Base-by-base conservation (phyloP, 1,140 invertebrate genomes). In the Euura saliciscinereae region DNA sequence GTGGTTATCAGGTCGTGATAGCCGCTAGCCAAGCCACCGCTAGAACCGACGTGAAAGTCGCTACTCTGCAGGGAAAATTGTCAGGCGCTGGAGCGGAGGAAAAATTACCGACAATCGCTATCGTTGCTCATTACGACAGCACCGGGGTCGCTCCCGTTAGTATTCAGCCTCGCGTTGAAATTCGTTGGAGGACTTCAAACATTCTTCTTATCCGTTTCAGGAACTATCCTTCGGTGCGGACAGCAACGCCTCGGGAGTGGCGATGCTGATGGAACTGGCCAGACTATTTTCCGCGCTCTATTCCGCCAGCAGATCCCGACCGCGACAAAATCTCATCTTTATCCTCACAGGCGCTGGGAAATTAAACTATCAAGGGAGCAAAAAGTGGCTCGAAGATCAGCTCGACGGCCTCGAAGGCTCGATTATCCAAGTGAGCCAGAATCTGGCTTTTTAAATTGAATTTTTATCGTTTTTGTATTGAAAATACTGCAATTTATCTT, bases 331-430 rank as follows among this genome's bases (percentile, higher is more conserved):
- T 82, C 84, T 99, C 8, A 84, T 99, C 8, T 99, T 99, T 84
- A 88, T 99, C 44, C 86, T 98, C 42, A 93, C 97, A 67, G 97
- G 97, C 59, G 96, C 92, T 73, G 98, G 98, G 11, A 97, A 98
- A 87, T 92, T 97, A 28, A 99, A 99, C 88, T 99, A 97, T 82
- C 94, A 97, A 82, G 96, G 97, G 43, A 95, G 95, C 59, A 98
- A 99, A 88, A 97, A 97, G 80, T 99, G 97, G 95, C 89, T 99
- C 7, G 97, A 99, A 85, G 95, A 98, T 85, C 95, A 97, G 81
- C 84, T 96, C 67, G 96, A 98, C 84, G 91, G 91, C 2, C 81
- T 91, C 45, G 93, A 94, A 80, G 90, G 90, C 64, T 91, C 92
- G 43, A 83, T 93, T 59, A 88, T 93, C 77, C 94, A 94, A 90